Conservation (phyloP, 2,797 vertebrate species). For the Choloepus didactylus region DNA sequence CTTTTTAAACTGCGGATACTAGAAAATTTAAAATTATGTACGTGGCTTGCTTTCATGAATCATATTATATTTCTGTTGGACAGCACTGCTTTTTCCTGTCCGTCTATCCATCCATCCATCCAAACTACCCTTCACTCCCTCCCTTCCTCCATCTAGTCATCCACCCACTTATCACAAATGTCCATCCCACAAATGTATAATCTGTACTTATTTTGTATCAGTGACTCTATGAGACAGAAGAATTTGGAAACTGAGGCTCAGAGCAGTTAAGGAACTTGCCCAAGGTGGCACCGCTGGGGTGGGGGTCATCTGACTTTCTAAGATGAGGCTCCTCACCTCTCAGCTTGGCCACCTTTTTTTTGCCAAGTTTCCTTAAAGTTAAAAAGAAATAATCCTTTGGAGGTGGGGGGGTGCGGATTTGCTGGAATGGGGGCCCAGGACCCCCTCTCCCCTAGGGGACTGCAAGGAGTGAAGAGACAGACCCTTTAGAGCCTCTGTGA, state of each 20-base stretch:
- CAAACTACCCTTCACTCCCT: not conserved
- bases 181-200: not conserved
- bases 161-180: not conserved
- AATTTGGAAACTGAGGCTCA: not conserved
- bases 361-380: conserved; percentile 42
- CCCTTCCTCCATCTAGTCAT: not conserved
- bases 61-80: not conserved
- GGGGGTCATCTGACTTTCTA: not conserved
- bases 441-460: not conserved
- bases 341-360: not conserved
- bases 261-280: not conserved
- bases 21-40: not conserved
- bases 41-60: not conserved
- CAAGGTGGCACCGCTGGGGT: not conserved
- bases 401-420: not conserved
- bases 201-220: not conserved
- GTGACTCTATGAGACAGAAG: not conserved
- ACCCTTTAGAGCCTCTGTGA: conserved; percentile 49
- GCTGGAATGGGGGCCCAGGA: not conserved
- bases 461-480: not conserved
- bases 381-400: not conserved
- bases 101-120: too few relatives aligned
- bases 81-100: not conserved
- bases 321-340: not conserved
- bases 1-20: not conserved